Evolutionary conservation across 1,140 invertebrate species (phyloP).

Genomic region (Orius insidiosus): DNA sequence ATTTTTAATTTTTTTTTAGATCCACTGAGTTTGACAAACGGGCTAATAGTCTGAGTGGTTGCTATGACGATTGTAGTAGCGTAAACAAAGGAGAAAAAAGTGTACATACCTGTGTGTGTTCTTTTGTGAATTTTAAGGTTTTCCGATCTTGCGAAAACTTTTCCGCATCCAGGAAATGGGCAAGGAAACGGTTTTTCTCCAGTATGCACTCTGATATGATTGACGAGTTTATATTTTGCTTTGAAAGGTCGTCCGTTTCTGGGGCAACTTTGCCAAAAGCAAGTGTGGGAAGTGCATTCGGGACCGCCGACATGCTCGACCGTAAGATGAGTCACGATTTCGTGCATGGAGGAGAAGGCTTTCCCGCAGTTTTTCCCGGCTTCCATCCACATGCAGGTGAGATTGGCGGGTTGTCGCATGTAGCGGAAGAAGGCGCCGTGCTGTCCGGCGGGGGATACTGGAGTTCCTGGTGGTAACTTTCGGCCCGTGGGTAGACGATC

Average conservation of each 20-base stretch:
- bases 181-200: conserved; percentile 98
- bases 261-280: conserved; percentile 87
- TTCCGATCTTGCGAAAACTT: conserved; percentile 94
- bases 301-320: conserved; percentile 95
- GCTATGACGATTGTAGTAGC: too few relatives aligned
- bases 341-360: conserved; percentile 80
- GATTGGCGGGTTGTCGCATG: conserved; percentile 71
- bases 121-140: conserved; percentile 98
- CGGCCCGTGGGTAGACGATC: conserved; percentile 6
- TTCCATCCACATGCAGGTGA: conserved; percentile 87
- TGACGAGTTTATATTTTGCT: conserved; percentile 99
- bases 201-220: conserved; percentile 97
- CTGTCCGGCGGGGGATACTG: conserved; percentile 21
- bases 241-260: conserved; percentile 92
- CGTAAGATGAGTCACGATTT: conserved; percentile 92
- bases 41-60: too few relatives aligned
- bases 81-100: not conserved
- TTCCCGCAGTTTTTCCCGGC: conserved; percentile 81
- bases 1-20: too few relatives aligned
- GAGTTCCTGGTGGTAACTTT: conserved; percentile 5
- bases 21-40: too few relatives aligned
- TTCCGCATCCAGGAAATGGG: conserved; percentile 89
- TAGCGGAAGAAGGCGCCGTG: conserved; percentile 79
- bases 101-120: conserved; percentile 53
- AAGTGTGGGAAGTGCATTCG: conserved; percentile 91